phyloP scores from a whole-genome alignment of 2,797 vertebrate species.

The Mycteria americana region DNA sequence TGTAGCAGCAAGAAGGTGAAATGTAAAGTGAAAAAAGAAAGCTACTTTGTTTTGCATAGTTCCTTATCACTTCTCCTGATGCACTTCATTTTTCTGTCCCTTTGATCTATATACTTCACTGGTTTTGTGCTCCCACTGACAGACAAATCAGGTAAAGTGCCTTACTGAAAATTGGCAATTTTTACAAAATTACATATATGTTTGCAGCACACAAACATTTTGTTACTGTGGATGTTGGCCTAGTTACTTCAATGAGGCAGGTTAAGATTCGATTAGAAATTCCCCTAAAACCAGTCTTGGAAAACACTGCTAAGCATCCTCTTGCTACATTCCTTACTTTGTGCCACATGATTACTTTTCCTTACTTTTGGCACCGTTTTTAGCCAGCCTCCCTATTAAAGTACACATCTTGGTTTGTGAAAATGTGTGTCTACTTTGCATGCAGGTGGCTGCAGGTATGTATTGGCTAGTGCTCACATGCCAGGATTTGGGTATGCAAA shows the following conservation, averaged over 20 bases:
- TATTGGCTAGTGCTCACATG: not conserved
- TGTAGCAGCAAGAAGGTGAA: conserved; percentile 28
- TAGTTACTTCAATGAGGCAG: not conserved
- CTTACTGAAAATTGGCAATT: not conserved
- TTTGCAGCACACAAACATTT: conserved; percentile 23
- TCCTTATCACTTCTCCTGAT: not conserved
- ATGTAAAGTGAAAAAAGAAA: conserved; percentile 38
- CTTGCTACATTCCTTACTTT: not conserved
- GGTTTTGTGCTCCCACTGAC: not conserved
- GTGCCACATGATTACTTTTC: not conserved
- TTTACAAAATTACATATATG: not conserved
- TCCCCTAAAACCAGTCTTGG: not conserved
- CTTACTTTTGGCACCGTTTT: not conserved
- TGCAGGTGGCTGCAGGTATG: not conserved
- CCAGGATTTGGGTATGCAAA: not conserved
- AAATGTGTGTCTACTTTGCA: not conserved
- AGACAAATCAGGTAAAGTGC: not conserved
- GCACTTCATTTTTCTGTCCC: not conserved
- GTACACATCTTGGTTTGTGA: not conserved
- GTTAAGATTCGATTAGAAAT: not conserved
- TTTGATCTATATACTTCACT: not conserved
- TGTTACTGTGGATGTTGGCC: not conserved
- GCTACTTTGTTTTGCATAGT: not conserved
- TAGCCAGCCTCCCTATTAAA: not conserved
- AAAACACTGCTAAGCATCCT: not conserved